phyloP scores from a whole-genome alignment of 2,888 invertebrate species.

The Cremastinae sp. region DNA sequence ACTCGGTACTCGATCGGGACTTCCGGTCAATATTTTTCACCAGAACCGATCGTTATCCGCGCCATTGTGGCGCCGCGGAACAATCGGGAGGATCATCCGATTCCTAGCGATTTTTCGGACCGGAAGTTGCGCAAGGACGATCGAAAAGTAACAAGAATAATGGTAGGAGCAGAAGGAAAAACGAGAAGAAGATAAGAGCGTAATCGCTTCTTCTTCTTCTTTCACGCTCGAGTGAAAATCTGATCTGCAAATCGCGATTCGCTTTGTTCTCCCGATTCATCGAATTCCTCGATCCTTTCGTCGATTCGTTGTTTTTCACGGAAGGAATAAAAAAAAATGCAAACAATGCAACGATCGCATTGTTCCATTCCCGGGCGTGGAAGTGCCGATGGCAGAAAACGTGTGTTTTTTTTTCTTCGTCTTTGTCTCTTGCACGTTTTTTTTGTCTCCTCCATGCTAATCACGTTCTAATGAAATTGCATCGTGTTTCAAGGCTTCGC shows the following conservation, averaged over 20 bases:
- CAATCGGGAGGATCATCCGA: constrained; percentile 24
- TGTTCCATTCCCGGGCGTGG: constrained; percentile 20
- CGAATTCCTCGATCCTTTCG: constrained; percentile 13
- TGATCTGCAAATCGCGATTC: not conserved
- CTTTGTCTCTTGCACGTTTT: not conserved
- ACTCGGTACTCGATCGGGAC: constrained; percentile 10
- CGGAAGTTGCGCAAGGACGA: constrained; percentile 40
- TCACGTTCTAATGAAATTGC: constrained; percentile 46
- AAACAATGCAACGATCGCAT: constrained; percentile 16
- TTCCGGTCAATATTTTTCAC: constrained; percentile 29
- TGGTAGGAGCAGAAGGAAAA: no score
- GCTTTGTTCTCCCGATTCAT: not conserved
- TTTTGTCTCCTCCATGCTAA: constrained; percentile 45
- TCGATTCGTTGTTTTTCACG: constrained; percentile 15
- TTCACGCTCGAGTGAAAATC: not conserved
- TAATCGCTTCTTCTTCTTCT: constrained; percentile 9
- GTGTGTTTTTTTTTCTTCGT: no score
- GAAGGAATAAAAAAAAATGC: constrained; percentile 10
- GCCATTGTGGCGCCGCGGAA: constrained; percentile 17
- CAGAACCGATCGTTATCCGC: constrained; percentile 28
- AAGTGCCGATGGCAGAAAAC: constrained; percentile 31
- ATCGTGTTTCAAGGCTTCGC: constrained; percentile 27
- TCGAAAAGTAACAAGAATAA: constrained; percentile 14
- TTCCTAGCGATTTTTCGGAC: constrained; percentile 30
- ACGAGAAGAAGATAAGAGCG: constrained; percentile 6